Evolutionary conservation across 2,797 vertebrate genomes (phyloP).

Genomic region (Poecile montanus): DNA sequence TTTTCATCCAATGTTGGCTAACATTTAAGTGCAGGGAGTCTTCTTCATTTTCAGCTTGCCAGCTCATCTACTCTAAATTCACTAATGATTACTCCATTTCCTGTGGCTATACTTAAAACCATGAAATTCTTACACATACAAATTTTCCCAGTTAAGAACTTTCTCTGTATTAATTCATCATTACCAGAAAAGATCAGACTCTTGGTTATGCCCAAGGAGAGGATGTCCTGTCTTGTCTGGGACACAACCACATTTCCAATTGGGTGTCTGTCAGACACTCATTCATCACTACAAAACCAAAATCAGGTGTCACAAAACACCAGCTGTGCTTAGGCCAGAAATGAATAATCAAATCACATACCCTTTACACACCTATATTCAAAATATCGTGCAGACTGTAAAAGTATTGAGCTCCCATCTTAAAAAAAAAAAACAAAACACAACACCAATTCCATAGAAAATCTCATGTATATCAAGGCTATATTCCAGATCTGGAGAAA

Average conservation of each 20-base stretch:
- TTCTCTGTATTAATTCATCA: not conserved
- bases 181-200: not conserved
- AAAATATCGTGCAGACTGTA: not conserved
- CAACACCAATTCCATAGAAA: not conserved
- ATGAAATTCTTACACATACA: not conserved
- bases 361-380: not conserved
- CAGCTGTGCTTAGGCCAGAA: not conserved
- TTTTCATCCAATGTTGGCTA: not conserved
- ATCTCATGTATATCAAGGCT: rapidly evolving
- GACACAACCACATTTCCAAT: rapidly evolving
- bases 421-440: not conserved
- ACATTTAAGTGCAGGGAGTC: not conserved
- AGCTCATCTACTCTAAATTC: not conserved
- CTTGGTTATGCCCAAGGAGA: not conserved
- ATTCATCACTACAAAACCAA: not conserved
- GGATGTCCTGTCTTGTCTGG: not conserved
- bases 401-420: not conserved
- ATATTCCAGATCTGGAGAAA: not conserved
- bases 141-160: not conserved
- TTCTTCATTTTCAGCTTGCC: not conserved
- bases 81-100: not conserved
- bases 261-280: rapidly evolving
- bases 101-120: not conserved
- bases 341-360: not conserved
- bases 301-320: not conserved